Conservation (phyloP, 2,113 vertebrate species). For the Corythoichthys intestinalis region DNA sequence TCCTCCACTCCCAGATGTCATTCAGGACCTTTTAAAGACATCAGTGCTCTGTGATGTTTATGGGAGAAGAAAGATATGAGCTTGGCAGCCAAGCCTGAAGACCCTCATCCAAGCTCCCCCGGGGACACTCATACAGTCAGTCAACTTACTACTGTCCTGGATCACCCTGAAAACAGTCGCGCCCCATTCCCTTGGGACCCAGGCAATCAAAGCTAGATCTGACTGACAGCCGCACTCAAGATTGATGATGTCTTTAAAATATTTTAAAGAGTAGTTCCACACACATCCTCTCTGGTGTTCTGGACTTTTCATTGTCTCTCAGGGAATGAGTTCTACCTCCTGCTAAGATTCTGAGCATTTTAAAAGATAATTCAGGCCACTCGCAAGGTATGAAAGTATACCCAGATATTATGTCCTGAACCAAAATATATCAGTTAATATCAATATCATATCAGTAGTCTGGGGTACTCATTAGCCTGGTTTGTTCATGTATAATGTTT, state of each 20-base stretch:
- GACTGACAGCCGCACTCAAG: slow-evolving; percentile 32
- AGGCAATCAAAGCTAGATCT: slow-evolving; percentile 33
- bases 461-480: too few relatives aligned
- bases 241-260: slow-evolving; percentile 18
- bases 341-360: slow-evolving; percentile 7
- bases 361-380: background rate
- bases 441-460: too few relatives aligned
- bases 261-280: slow-evolving; percentile 5
- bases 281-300: slow-evolving; percentile 7
- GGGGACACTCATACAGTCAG: slow-evolving; percentile 67
- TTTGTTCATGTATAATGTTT: too few relatives aligned
- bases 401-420: background rate
- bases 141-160: slow-evolving; percentile 57
- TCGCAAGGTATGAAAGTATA: background rate
- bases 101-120: slow-evolving; percentile 54
- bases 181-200: slow-evolving; percentile 22
- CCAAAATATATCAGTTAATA: background rate
- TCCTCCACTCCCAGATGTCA: slow-evolving; percentile 70
- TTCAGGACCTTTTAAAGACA: slow-evolving; percentile 73
- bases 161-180: slow-evolving; percentile 35
- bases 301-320: background rate
- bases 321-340: background rate
- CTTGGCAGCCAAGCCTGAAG: slow-evolving; percentile 50
- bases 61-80: slow-evolving; percentile 61
- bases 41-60: slow-evolving; percentile 63